Base-by-base conservation (phyloP, 2,888 invertebrate genomes). In the Erebia palarica region DNA sequence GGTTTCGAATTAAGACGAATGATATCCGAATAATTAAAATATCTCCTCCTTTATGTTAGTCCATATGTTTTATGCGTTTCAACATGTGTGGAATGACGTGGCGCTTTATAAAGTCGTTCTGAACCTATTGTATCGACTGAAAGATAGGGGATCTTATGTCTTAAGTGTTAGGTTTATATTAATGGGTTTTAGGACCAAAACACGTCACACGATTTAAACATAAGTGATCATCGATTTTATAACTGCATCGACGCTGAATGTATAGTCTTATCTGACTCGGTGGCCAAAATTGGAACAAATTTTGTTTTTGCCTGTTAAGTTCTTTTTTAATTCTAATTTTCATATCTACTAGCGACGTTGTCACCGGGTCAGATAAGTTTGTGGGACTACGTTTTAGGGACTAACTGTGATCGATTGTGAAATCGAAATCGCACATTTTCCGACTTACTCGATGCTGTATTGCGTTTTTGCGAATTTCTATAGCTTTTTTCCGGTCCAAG, bases 21-120 rank as follows among this genome's bases (percentile, higher is more conserved):
- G 53, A 27, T 55, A 67, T 51, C 69, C 65, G 66, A 71, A 73
- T 74, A 76, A 76, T 78, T 77, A 76, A 77, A 76, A 75, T 76
- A 72, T 73, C 74, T 78, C 73, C 75, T 73, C 75, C 69, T 69
- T 44, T 13, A 11, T 67, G 21, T 14, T 13, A 75, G 70, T 70
- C 79, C 84, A 84, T 82, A 82, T 87, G 73, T 64, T 65, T 71
- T 66, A 65, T 61, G 84, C 78, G 77, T 76, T 80, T 49, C 55
- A 76, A 77, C 83, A 85, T 82, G 79, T 84, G 84, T 81, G 77
- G 77, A 78, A 79, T 90, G 90, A 90, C 86, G 79, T 71, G 83
- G 86, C 76, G 79, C 76, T 82, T 82, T 81, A 36, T 74, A 72
- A 78, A 36, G 27, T 10, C 14, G 27, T 65, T 16, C 21, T 76